Evolutionary conservation across 2,888 invertebrate genomes (phyloP), one percentile per base, ranked within the genome.

Genomic region (Acrocyrtus sp.): DNA sequence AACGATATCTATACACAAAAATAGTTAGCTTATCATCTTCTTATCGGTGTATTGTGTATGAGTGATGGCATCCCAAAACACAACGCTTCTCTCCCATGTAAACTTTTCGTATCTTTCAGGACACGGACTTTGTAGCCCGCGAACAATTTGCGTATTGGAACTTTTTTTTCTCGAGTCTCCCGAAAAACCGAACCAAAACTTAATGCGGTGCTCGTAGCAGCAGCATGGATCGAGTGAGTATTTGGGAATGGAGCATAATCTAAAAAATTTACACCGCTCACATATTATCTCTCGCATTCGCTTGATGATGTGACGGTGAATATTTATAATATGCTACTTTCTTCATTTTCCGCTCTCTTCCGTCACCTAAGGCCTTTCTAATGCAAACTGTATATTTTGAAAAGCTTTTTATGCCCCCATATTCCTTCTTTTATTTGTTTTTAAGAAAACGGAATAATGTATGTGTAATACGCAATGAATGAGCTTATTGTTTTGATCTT

Each of bases 401-500:
- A 60, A 60, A 60, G 60, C 39, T 51, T 62, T 62, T 62, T 62
- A 62, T 51, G 39, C 47, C 45, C 45, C 5, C 45, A 45, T 39
- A 24, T 8, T 19, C 61, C 27, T 29, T 43, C 39, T 62, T 29
- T 50, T 39, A 50, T 62, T 62, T 48, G 39, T 45, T 48, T 60
- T 58, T 27, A 15, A 17, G n/a, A 45, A 45, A 19, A 45, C 45
- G 19, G n/a, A 17, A 45, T 45, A 17, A 45, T 45, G n/a, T 26
- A 2, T 58, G 12, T 3, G 17, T 19, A 34, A 26, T 47, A 47
- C 26, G 15, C 43, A 27, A 60, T 60, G 60, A 60, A 48, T 60
- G 26, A 8, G 29, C 34, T 47, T 47, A 62, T 51, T 62, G 61
- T 62, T 62, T 34, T 62, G 48, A 51, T 50, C 34, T 62, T 34